Evolutionary conservation across 2,113 vertebrate genomes (phyloP).

Genomic region (Nyctibius bracteatus): DNA sequence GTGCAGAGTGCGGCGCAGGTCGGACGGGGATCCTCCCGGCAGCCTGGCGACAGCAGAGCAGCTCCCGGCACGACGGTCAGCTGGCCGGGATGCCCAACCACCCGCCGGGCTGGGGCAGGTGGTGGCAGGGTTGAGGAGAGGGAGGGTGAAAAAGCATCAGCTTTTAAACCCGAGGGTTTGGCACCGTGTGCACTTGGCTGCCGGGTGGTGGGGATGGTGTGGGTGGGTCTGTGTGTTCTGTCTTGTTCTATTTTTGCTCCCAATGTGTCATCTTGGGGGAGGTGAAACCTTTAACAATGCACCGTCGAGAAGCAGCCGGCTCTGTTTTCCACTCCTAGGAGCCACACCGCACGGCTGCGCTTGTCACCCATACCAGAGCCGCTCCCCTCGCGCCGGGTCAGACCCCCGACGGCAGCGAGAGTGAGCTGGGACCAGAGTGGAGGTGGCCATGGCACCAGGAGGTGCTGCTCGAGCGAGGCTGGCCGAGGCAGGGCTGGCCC

Average conservation of each 20-base stretch:
- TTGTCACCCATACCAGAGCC: not conserved
- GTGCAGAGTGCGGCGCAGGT: rapidly evolving
- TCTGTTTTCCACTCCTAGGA: not conserved
- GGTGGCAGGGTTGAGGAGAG: not conserved
- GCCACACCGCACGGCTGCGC: not conserved
- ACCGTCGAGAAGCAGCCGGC: not conserved
- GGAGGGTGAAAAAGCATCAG: not conserved
- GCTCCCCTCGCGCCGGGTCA: rapidly evolving
- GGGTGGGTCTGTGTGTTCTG: conserved; percentile 65
- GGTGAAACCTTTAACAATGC: conserved; percentile 64
- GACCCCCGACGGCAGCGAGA: not conserved
- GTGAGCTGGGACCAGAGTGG: not conserved
- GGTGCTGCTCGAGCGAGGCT: rapidly evolving
- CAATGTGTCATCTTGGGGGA: conserved; percentile 64
- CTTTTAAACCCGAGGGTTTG: not conserved
- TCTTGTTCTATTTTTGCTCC: conserved; percentile 63
- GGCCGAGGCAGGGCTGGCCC: not conserved
- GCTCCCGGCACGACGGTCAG: rapidly evolving
- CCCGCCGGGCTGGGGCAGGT: not conserved
- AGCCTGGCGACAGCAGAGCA: rapidly evolving
- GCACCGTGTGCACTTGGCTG: conserved; percentile 11
- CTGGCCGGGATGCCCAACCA: rapidly evolving
- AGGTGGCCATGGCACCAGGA: not conserved
- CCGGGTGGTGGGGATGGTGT: conserved; percentile 36
- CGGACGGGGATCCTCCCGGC: not conserved